These are phyloP conservation scores for Andrena minutula DNA, from an alignment of 2,888 invertebrate species.

Conservation along the genomic window DNA sequence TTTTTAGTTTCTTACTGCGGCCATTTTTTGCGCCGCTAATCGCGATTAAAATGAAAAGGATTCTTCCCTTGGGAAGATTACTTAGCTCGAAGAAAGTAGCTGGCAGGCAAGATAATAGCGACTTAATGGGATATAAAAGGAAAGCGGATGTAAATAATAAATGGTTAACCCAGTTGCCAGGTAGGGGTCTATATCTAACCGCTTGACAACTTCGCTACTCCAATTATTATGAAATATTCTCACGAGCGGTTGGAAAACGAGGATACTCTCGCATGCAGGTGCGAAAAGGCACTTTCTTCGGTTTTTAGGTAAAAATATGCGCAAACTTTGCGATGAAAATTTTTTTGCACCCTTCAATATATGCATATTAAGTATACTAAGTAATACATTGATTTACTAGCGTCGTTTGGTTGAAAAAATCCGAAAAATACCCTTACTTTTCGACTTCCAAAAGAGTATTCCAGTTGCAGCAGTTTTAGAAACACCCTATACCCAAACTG, in stretches of 20 bases:
- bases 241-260: neutral
- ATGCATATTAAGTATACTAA: too few species aligned
- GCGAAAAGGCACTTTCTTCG: too few species aligned
- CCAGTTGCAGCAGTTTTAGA: neutral
- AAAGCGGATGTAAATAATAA: conserved; percentile 13
- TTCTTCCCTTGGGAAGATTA: neutral
- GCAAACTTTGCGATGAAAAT: too few species aligned
- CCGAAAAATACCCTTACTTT: too few species aligned
- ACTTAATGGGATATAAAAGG: conserved; percentile 27
- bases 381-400: neutral
- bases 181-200: neutral
- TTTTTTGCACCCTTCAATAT: too few species aligned
- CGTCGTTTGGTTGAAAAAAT: neutral
- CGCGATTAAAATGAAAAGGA: neutral
- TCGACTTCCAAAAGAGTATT: neutral
- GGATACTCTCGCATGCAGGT: neutral
- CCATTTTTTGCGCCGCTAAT: neutral
- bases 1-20: neutral
- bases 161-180: conserved; percentile 31
- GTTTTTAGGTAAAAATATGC: too few species aligned
- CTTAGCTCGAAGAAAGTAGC: neutral
- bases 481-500: neutral
- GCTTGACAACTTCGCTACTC: conserved; percentile 17
- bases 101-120: neutral
- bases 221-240: conserved; percentile 25